Evolutionary conservation across 2,888 invertebrate genomes (phyloP).

Genomic region (Cerceris ruficornis): DNA sequence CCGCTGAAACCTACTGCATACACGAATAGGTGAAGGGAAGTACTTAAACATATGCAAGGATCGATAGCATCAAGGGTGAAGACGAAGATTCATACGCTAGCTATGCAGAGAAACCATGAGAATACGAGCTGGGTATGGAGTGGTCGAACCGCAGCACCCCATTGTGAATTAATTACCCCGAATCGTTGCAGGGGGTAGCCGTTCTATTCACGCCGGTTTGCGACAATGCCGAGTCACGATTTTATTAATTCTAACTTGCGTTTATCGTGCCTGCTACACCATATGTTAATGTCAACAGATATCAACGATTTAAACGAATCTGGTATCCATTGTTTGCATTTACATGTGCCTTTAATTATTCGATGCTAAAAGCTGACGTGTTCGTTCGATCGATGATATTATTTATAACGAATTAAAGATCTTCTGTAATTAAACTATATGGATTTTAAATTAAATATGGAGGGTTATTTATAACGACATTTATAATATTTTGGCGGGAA

Average conservation of each 20-base stretch:
- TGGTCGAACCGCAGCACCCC: slow-evolving; percentile 65
- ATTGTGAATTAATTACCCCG: slow-evolving; percentile 78
- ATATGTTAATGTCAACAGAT: not conserved
- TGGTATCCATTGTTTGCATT: not conserved
- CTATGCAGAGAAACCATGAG: slow-evolving; percentile 38
- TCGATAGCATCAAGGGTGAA: slow-evolving; percentile 42
- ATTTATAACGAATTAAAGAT: too few species aligned
- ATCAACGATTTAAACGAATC: slow-evolving; percentile 10
- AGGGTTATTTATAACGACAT: too few species aligned
- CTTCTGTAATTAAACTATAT: too few species aligned
- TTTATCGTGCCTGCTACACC: not conserved
- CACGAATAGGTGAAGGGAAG: slow-evolving; percentile 21
- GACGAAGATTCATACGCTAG: slow-evolving; percentile 47
- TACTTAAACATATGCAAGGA: slow-evolving; percentile 42
- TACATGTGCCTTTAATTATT: not conserved
- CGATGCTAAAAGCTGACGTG: not conserved
- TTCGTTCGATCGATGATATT: too few species aligned
- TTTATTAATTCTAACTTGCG: slow-evolving; percentile 43
- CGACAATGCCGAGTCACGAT: slow-evolving; percentile 69
- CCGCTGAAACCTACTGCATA: slow-evolving; percentile 23
- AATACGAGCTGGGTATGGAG: slow-evolving; percentile 35
- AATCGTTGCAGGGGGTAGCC: slow-evolving; percentile 67
- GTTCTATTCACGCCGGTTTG: slow-evolving; percentile 54
- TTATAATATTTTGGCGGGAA: too few species aligned
- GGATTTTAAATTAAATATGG: too few species aligned